phyloP scores from a whole-genome alignment of 2,888 invertebrate genomes.

The Dolichopus griseipennis region DNA sequence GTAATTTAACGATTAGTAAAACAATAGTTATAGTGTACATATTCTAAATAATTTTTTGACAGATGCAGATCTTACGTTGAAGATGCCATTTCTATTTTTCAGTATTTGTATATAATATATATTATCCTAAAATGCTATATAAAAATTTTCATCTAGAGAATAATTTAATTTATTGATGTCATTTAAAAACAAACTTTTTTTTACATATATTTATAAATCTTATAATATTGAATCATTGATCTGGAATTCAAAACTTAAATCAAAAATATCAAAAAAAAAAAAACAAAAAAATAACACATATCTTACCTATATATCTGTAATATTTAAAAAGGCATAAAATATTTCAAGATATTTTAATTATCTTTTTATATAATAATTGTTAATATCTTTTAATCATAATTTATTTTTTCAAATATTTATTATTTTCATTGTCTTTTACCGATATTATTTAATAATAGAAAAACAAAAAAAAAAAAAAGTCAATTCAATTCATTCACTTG shows the following conservation, averaged over 20 bases:
- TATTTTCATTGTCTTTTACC: slow-evolving; percentile 4
- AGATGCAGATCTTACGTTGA: too few species aligned
- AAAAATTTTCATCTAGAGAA: too few species aligned
- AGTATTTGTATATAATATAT: too few species aligned
- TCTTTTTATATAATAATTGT: slow-evolving; percentile 1
- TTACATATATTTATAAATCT: too few species aligned
- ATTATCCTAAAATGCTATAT: too few species aligned
- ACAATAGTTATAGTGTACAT: too few species aligned
- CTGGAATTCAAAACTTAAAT: background rate
- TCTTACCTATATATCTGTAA: too few species aligned
- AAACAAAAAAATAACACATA: background rate
- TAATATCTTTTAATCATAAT: background rate
- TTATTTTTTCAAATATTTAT: background rate
- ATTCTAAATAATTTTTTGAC: too few species aligned
- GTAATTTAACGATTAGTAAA: too few species aligned
- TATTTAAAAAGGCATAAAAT: background rate
- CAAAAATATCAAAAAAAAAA: background rate
- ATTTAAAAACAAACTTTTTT: too few species aligned
- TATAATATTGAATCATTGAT: background rate
- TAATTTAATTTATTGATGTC: too few species aligned
- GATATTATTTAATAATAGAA: background rate
- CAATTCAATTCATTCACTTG: background rate
- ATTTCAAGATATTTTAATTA: background rate
- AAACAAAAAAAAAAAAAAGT: background rate
- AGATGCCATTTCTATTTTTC: too few species aligned